These are phyloP conservation scores for Silvanus unidentatus DNA, from an alignment of 2,888 invertebrate species.

Conservation along the genomic window DNA sequence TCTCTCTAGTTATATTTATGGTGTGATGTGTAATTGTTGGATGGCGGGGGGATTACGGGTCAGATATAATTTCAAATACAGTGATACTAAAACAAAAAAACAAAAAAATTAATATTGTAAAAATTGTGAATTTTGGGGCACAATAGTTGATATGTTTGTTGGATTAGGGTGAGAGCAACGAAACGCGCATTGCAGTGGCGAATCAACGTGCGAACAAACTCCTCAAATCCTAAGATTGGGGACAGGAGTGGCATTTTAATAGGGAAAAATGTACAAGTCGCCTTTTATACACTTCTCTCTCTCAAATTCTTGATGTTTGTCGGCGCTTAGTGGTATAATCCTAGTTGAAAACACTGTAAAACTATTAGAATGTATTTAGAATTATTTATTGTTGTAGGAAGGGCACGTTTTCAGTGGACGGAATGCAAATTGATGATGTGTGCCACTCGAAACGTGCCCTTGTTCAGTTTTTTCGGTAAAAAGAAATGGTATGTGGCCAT, in stretches of 20 bases:
- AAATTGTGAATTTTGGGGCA: slow-evolving; percentile 24
- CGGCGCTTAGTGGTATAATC: slow-evolving; percentile 22
- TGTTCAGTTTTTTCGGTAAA: too few relatives aligned
- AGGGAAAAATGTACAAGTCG: slow-evolving; percentile 36
- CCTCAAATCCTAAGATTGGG: slow-evolving; percentile 63
- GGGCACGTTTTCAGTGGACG: too few relatives aligned
- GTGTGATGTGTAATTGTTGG: too few relatives aligned
- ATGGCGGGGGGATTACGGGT: slow-evolving; percentile 15
- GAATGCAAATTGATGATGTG: too few relatives aligned
- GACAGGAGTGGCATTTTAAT: slow-evolving; percentile 15
- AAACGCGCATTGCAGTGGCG: slow-evolving; percentile 92
- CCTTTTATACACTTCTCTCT: slow-evolving; percentile 42
- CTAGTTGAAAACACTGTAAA: slow-evolving; percentile 10
- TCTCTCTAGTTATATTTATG: too few relatives aligned
- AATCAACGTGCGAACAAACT: slow-evolving; percentile 96
- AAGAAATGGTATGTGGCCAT: too few relatives aligned
- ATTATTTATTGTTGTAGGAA: too few relatives aligned
- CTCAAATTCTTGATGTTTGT: slow-evolving; percentile 42
- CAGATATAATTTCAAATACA: slow-evolving; percentile 7
- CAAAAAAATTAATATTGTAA: background rate
- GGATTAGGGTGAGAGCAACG: slow-evolving; percentile 81
- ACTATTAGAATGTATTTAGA: too few relatives aligned
- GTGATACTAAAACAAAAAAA: too few relatives aligned
- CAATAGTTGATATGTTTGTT: slow-evolving; percentile 41
- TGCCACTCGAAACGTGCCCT: too few relatives aligned